These are phyloP conservation scores for Helicoverpa armigera DNA, from an alignment of 1,140 invertebrate species.

Conservation along the genomic window DNA sequence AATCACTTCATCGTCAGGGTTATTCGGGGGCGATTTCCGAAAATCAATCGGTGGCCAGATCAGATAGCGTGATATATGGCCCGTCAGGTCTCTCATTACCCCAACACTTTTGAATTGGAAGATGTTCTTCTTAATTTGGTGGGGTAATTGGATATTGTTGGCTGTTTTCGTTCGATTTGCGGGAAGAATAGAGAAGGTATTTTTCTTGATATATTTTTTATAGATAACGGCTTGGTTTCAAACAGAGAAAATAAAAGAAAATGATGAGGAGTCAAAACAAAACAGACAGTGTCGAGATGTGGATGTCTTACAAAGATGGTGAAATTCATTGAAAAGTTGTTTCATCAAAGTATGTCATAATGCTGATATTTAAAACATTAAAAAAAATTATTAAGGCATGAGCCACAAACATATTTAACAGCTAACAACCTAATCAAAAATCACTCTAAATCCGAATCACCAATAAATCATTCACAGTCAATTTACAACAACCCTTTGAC, in stretches of 20 bases:
- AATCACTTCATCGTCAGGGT: slow-evolving; percentile 65
- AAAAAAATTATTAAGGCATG: too few species aligned
- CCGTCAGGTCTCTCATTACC: slow-evolving; percentile 10
- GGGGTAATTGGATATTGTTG: background rate
- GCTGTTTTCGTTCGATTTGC: background rate
- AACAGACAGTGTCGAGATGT: too few species aligned
- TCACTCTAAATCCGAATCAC: slow-evolving; percentile 31
- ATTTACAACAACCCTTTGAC: slow-evolving; percentile 66
- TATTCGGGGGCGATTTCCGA: slow-evolving; percentile 73
- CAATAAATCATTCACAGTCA: slow-evolving; percentile 79
- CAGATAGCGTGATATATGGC: slow-evolving; percentile 69
- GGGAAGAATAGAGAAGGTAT: background rate
- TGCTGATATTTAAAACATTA: too few species aligned
- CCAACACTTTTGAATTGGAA: slow-evolving; percentile 22
- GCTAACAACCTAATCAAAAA: slow-evolving; percentile 37
- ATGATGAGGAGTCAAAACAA: too few species aligned
- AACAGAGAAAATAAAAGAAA: too few species aligned
- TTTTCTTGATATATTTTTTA: too few species aligned
- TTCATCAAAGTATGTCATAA: too few species aligned
- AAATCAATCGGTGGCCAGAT: slow-evolving; percentile 71
- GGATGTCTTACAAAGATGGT: too few species aligned
- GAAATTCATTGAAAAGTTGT: too few species aligned
- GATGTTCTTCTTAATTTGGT: slow-evolving; percentile 20
- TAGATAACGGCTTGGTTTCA: too few species aligned
- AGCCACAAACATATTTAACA: too few species aligned